phyloP scores from a whole-genome alignment of 2,113 vertebrate species.

The Gobius niger region DNA sequence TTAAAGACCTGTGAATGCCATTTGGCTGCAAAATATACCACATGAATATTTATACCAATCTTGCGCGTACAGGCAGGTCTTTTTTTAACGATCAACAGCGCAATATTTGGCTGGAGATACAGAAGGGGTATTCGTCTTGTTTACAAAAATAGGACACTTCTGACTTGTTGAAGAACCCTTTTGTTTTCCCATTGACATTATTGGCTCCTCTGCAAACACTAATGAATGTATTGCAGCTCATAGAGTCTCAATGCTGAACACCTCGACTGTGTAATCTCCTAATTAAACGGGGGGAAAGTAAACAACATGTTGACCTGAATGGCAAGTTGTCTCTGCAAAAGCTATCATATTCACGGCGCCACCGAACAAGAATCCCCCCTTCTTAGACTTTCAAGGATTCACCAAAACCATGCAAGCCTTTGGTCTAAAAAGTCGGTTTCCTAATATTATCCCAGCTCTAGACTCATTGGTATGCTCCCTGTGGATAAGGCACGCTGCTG shows the following conservation, averaged over 20 bases:
- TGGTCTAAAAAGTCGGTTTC: constrained; percentile 26
- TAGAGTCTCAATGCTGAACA: constrained; percentile 55
- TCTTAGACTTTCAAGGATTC: constrained; percentile 26
- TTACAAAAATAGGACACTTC: constrained; percentile 29
- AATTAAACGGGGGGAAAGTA: constrained; percentile 61
- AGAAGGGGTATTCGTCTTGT: constrained; percentile 6
- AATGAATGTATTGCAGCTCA: constrained; percentile 63
- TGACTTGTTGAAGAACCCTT: constrained; percentile 26
- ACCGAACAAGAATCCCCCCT: constrained; percentile 20
- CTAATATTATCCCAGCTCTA: constrained; percentile 20
- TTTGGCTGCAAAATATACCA: neutral
- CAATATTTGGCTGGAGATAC: constrained; percentile 13
- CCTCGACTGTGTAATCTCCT: constrained; percentile 68
- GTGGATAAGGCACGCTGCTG: constrained; percentile 36
- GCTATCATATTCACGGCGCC: constrained; percentile 43
- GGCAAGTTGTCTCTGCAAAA: constrained; percentile 36
- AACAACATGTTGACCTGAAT: constrained; percentile 59
- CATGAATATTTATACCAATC: constrained; percentile 5
- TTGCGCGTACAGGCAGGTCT: neutral
- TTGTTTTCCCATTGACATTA: constrained; percentile 32
- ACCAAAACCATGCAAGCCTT: constrained; percentile 24
- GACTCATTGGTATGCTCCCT: constrained; percentile 61
- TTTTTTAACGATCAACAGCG: neutral
- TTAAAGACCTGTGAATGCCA: constrained; percentile 6
- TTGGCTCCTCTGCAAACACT: constrained; percentile 44